Evolutionary conservation across 2,888 invertebrate species (phyloP), one percentile per base, ranked within the genome.

Genomic region (Stenurella melanura): DNA sequence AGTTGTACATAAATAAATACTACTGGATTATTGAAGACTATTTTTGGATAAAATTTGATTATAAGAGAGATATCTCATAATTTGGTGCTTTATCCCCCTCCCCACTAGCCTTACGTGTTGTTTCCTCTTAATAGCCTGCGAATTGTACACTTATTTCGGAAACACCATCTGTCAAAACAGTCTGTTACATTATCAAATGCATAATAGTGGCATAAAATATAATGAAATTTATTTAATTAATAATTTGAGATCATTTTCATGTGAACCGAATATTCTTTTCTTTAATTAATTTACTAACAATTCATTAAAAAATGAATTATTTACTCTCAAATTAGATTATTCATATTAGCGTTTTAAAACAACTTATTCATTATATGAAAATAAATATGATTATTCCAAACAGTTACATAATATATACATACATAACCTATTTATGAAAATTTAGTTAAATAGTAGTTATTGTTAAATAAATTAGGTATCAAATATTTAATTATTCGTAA

Each of bases 181-280:
- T n/a, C 15, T 50, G 15, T 50, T 50, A 50, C 15, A 50, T 50
- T 50, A 15, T n/a, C 50, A 50, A 50, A 50, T n/a, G 50, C n/a
- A n/a, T 50, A 50, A 34, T 34, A 34, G 30, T 34, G 30, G 30
- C 30, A 34, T 34, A 34, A 34, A 34, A 12, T 50, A 50, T n/a
- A 50, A 50, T 50, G n/a, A 50, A n/a, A 50, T n/a, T 17, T 50
- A 50, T n/a, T 17, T 50, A 50, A 50, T 50, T 50, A 50, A 42
- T 42, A 42, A 50, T 50, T 50, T 50, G 50, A n/a, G n/a, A 50
- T 50, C 6, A 50, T 50, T 50, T n/a, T 50, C 50, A 50, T n/a
- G 50, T n/a, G 50, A 50, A 50, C 50, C n/a, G 12, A 11, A 42
- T 15, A 42, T 42, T 15, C 21, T 15, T 50, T 50, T 50, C 15